Evolutionary conservation across 1,140 invertebrate genomes (phyloP).

Genomic region (Ceratina australensis): DNA sequence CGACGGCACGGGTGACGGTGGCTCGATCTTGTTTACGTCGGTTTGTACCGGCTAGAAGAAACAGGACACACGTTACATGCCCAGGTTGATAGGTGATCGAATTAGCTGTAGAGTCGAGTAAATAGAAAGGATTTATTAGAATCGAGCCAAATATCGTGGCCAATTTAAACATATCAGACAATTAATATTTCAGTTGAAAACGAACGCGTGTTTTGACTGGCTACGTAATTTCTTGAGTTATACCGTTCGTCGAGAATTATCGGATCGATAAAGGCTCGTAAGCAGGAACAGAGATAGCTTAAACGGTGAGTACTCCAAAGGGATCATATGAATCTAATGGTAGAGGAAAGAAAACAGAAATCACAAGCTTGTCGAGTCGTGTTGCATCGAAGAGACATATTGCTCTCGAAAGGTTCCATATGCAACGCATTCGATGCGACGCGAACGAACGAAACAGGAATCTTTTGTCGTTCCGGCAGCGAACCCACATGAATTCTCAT

Average conservation of each 20-base stretch:
- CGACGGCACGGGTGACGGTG: slow-evolving; percentile 31
- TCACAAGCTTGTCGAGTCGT: not conserved
- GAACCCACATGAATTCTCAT: not conserved
- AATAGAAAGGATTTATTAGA: too few species aligned
- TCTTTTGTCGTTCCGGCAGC: not conserved
- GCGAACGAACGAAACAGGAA: not conserved
- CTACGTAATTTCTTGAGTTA: slow-evolving; percentile 19
- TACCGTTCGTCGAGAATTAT: slow-evolving; percentile 15
- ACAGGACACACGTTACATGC: not conserved
- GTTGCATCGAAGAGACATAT: not conserved
- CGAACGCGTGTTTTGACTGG: not conserved
- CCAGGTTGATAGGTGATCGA: not conserved
- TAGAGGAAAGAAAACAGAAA: not conserved
- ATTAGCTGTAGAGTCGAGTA: not conserved
- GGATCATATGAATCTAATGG: not conserved
- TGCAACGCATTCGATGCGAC: not conserved
- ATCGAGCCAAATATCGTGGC: too few species aligned
- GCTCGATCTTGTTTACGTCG: slow-evolving; percentile 48
- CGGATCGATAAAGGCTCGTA: slow-evolving; percentile 37
- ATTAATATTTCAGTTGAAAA: not conserved
- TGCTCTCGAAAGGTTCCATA: not conserved
- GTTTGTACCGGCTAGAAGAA: slow-evolving; percentile 32
- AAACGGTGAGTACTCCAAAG: not conserved
- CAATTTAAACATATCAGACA: too few species aligned
- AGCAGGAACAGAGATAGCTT: slow-evolving; percentile 2